Conservation (phyloP, 2,113 vertebrate species). For the Arizona elegans region DNA sequence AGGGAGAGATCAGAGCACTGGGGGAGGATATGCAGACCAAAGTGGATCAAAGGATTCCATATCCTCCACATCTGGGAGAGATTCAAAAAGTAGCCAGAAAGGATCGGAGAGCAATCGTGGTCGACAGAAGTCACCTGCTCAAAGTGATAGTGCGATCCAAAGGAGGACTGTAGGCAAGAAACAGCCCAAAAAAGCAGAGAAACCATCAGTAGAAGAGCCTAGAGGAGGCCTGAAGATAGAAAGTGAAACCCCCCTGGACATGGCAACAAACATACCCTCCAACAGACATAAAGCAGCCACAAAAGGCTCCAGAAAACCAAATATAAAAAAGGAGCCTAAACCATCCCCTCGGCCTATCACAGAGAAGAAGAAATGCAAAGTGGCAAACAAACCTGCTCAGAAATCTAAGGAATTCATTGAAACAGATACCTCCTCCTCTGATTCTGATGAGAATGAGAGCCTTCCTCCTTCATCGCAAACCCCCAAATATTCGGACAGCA, state of each 20-base stretch:
- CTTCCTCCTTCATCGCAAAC: constrained; percentile 94
- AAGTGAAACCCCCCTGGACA: constrained; percentile 87
- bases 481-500: constrained; percentile 92
- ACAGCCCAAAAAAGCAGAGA: constrained; percentile 94
- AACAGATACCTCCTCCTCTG: constrained; percentile 93
- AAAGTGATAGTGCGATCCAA: constrained; percentile 82
- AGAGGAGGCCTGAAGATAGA: constrained; percentile 92
- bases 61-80: constrained; percentile 80
- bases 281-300: constrained; percentile 88
- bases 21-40: constrained; percentile 79
- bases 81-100: constrained; percentile 85
- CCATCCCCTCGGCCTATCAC: constrained; percentile 82
- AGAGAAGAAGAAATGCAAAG: constrained; percentile 90
- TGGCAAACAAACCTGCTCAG: constrained; percentile 83
- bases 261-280: constrained; percentile 80
- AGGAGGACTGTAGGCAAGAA: constrained; percentile 91
- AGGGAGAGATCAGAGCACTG: constrained; percentile 79
- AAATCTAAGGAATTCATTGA: constrained; percentile 95
- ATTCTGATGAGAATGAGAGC: constrained; percentile 95
- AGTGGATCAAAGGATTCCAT: constrained; percentile 83
- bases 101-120: constrained; percentile 84
- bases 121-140: constrained; percentile 92
- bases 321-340: constrained; percentile 91
- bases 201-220: constrained; percentile 86
- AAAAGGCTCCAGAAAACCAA: constrained; percentile 93